phyloP scores from a whole-genome alignment of 2,888 invertebrate genomes.

The Trisateles emortualis region DNA sequence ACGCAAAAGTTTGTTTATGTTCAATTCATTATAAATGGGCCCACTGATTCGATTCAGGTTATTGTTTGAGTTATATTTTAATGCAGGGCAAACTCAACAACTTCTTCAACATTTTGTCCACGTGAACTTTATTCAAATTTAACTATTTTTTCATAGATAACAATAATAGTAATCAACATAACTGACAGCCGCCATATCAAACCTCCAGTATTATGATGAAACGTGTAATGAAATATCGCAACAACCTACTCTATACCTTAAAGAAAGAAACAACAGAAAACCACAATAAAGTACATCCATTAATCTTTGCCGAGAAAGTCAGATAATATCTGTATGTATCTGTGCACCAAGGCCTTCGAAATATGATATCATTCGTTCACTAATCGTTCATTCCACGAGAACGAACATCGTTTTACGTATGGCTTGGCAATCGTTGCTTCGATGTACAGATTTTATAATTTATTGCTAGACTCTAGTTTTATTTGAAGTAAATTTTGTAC shows the following conservation, averaged over 20 bases:
- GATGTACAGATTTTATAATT: constrained; percentile 57
- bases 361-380: constrained; percentile 72
- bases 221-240: neutral
- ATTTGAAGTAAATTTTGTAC: constrained; percentile 9
- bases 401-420: constrained; percentile 72
- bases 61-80: no score
- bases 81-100: no score
- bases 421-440: constrained; percentile 62
- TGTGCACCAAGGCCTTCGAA: constrained; percentile 52
- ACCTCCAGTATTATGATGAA: neutral
- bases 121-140: no score
- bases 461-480: constrained; percentile 34
- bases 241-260: constrained; percentile 10
- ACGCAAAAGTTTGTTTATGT: neutral
- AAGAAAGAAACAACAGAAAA: constrained; percentile 24
- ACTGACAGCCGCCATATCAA: neutral
- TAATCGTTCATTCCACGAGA: constrained; percentile 77
- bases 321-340: constrained; percentile 22
- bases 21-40: neutral
- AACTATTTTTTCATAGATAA: no score
- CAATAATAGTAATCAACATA: neutral
- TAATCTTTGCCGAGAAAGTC: constrained; percentile 49
- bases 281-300: constrained; percentile 42
- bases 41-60: no score
- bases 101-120: no score